Evolutionary conservation across 2,113 vertebrate species (phyloP).

Genomic region (Ptyas mucosa): DNA sequence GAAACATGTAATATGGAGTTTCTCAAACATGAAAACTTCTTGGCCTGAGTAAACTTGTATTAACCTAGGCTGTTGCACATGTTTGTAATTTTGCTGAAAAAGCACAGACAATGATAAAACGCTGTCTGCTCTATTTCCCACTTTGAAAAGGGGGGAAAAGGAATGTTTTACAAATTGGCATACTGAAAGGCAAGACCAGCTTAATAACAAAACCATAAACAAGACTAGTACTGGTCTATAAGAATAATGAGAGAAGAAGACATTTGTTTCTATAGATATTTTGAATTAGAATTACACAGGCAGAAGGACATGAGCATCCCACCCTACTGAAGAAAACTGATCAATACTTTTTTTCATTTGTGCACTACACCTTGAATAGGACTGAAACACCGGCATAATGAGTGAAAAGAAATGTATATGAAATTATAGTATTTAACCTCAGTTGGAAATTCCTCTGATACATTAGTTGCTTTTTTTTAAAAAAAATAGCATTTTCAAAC

Average conservation of each 20-base stretch:
- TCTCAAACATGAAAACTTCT: constrained; percentile 66
- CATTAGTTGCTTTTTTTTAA: neutral
- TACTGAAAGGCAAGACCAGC: constrained; percentile 66
- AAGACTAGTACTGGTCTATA: constrained; percentile 42
- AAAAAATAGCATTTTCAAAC: neutral
- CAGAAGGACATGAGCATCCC: neutral
- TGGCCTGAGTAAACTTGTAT: constrained; percentile 53
- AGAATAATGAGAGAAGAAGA: constrained; percentile 37
- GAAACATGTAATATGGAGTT: constrained; percentile 56
- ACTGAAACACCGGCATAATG: neutral
- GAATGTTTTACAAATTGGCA: constrained; percentile 64
- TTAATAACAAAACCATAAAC: constrained; percentile 65
- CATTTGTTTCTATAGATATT: constrained; percentile 41
- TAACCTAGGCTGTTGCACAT: constrained; percentile 63
- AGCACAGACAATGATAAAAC: constrained; percentile 60
- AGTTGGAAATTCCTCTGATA: neutral
- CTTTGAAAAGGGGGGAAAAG: constrained; percentile 18
- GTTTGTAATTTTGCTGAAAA: constrained; percentile 66
- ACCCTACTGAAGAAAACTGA: neutral
- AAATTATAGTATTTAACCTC: neutral
- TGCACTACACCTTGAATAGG: neutral
- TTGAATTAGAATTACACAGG: neutral
- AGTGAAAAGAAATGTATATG: neutral
- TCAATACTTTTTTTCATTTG: neutral
- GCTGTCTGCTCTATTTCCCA: constrained; percentile 56